A percentile compares a stretch with the other conserved stretches of the same genome.
phyloP scores from a whole-genome alignment of 2,888 invertebrate genomes.

The Smittia aterrima region DNA sequence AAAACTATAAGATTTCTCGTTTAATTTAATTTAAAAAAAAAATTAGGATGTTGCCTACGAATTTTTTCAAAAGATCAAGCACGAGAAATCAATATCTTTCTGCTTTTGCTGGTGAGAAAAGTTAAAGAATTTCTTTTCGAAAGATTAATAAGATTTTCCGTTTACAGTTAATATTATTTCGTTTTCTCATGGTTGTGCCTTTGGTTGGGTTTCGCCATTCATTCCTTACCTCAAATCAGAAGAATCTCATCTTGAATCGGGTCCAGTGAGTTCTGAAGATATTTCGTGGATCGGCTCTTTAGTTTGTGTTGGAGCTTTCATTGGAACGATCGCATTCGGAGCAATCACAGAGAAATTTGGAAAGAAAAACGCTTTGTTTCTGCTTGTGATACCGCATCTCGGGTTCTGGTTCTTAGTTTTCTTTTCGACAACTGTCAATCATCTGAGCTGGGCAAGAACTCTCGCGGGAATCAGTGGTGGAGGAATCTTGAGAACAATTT shows the following conservation, averaged over 20 bases:
- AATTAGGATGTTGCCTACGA: too few relatives aligned
- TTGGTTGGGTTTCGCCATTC: conserved; percentile 51
- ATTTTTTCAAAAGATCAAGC: neutral
- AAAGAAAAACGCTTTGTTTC: conserved; percentile 48
- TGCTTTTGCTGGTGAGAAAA: conserved; percentile 3
- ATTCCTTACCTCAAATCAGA: conserved; percentile 47
- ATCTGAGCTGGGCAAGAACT: conserved; percentile 48
- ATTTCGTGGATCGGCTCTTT: conserved; percentile 51
- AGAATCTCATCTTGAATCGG: conserved; percentile 42
- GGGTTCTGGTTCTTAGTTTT: conserved; percentile 44
- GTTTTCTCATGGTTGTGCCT: conserved; percentile 49
- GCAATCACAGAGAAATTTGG: conserved; percentile 48
- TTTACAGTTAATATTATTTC: conserved; percentile 47
- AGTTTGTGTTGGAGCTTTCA: conserved; percentile 48
- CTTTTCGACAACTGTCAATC: conserved; percentile 3
- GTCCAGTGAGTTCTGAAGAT: conserved; percentile 42
- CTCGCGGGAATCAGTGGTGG: conserved; percentile 50
- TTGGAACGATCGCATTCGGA: conserved; percentile 49
- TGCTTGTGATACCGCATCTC: conserved; percentile 49
- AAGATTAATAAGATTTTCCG: neutral
- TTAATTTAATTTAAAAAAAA: too few relatives aligned
- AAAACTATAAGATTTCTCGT: too few relatives aligned
- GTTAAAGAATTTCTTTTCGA: neutral
- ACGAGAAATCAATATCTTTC: conserved; percentile 14
- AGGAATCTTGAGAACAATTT: conserved; percentile 48